These are phyloP conservation scores for Drosophila sordidapex DNA, from an alignment of 2,888 invertebrate species.

Conservation along the genomic window DNA sequence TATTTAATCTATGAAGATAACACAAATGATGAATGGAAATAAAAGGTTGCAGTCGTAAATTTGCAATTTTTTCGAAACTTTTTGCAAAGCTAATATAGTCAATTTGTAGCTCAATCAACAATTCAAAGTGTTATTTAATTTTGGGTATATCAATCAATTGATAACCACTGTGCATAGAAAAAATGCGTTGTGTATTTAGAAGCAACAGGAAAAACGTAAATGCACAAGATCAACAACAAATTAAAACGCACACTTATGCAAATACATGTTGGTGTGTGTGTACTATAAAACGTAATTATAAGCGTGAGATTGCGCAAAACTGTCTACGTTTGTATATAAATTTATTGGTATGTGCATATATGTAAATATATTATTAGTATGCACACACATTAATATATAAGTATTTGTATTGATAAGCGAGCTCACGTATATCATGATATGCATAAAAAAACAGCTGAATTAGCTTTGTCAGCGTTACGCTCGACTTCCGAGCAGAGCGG, in stretches of 20 bases:
- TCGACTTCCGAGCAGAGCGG: conserved; percentile 17
- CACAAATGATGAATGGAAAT: not conserved
- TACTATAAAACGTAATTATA: conserved; percentile 17
- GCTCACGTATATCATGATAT: conserved; percentile 39
- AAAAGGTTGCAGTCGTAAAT: not conserved
- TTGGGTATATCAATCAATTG: not conserved
- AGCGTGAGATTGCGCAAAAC: conserved; percentile 42
- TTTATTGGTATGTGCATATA: not conserved
- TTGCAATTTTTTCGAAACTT: not conserved
- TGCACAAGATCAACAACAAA: conserved; percentile 18
- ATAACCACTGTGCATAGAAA: conserved; percentile 44
- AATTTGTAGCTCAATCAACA: not conserved
- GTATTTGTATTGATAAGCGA: conserved; percentile 45
- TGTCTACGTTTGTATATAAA: conserved; percentile 4
- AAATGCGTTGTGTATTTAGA: conserved; percentile 32
- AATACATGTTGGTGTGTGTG: conserved; percentile 5
- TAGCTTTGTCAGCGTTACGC: conserved; percentile 47
- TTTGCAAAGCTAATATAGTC: not conserved
- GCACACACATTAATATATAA: not conserved
- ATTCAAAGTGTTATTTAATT: not conserved
- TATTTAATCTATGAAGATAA: conserved; percentile 2
- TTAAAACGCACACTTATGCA: conserved; percentile 1
- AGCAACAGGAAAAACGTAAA: conserved; percentile 29
- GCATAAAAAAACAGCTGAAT: not conserved
- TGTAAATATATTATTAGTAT: conserved; percentile 7